These are phyloP conservation scores for Andrena dorsata DNA, from an alignment of 2,888 invertebrate genomes.

Conservation along the genomic window DNA sequence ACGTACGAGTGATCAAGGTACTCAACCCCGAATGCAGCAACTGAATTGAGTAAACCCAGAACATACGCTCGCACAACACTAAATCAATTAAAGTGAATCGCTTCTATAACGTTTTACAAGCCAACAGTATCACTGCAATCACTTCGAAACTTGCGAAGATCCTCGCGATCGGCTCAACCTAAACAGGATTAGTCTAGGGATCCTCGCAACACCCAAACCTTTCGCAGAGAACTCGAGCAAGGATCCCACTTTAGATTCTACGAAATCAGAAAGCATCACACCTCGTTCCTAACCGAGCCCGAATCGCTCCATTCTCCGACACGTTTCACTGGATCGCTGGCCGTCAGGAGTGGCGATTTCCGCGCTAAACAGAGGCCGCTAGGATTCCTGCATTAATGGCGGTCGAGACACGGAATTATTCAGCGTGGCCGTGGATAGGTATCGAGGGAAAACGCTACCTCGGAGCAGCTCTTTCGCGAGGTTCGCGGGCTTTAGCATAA, in stretches of 20 bases:
- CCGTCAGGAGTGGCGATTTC: slow-evolving; percentile 19
- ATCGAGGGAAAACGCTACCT: slow-evolving; percentile 14
- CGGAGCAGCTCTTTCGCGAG: slow-evolving; percentile 27
- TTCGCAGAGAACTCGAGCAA: background rate
- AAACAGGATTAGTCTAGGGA: too few species aligned
- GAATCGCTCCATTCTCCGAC: background rate
- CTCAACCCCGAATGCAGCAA: too few species aligned
- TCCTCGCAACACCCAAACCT: too few species aligned
- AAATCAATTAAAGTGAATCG: too few species aligned
- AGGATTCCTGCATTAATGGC: slow-evolving; percentile 46
- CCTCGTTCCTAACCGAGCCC: background rate
- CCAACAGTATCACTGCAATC: too few species aligned
- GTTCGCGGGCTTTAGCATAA: slow-evolving; percentile 22
- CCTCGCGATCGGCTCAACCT: too few species aligned
- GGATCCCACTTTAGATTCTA: background rate
- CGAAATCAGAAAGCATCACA: background rate
- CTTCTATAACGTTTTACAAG: too few species aligned
- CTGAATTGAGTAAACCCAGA: too few species aligned
- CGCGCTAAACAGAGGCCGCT: slow-evolving; percentile 15
- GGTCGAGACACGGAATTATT: slow-evolving; percentile 26
- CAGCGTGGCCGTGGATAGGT: slow-evolving; percentile 29
- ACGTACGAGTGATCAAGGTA: too few species aligned
- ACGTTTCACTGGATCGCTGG: slow-evolving; percentile 11
- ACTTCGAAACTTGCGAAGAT: too few species aligned
- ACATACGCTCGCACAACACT: too few species aligned